Evolutionary conservation across 2,797 vertebrate species (phyloP).

Genomic region (Chromobotia macracanthus): DNA sequence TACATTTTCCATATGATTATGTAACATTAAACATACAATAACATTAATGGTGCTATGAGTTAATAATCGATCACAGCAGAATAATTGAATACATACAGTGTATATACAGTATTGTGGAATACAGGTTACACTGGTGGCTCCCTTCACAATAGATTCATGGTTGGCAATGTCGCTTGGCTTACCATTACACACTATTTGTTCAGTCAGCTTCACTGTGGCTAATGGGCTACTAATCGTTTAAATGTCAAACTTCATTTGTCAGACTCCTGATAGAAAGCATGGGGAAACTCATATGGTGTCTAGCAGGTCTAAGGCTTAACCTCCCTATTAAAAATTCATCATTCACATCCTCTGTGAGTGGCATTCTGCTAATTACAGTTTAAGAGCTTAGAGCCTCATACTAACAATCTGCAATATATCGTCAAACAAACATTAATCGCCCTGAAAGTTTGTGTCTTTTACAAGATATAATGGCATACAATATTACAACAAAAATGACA

Average conservation of each 20-base stretch:
- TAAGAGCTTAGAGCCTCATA: not conserved
- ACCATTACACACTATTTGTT: conserved; percentile 28
- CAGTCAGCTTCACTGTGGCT: conserved; percentile 55
- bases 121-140: not conserved
- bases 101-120: no score
- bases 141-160: conserved; percentile 19
- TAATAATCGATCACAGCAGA: no score
- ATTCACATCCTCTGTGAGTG: conserved; percentile 38
- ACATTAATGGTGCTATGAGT: no score
- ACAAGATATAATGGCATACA: no score
- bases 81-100: no score
- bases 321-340: conserved; percentile 43
- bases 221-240: conserved; percentile 73
- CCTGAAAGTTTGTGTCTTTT: not conserved
- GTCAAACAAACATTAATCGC: not conserved
- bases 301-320: conserved; percentile 55
- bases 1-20: no score
- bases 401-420: not conserved
- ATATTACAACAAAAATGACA: no score
- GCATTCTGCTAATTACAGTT: conserved; percentile 33
- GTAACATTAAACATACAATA: no score
- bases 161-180: conserved; percentile 34
- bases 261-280: conserved; percentile 68
- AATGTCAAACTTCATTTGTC: conserved; percentile 78
- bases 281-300: conserved; percentile 73